Evolutionary conservation across 2,113 vertebrate species (phyloP).

Genomic region (Narcine bancroftii): DNA sequence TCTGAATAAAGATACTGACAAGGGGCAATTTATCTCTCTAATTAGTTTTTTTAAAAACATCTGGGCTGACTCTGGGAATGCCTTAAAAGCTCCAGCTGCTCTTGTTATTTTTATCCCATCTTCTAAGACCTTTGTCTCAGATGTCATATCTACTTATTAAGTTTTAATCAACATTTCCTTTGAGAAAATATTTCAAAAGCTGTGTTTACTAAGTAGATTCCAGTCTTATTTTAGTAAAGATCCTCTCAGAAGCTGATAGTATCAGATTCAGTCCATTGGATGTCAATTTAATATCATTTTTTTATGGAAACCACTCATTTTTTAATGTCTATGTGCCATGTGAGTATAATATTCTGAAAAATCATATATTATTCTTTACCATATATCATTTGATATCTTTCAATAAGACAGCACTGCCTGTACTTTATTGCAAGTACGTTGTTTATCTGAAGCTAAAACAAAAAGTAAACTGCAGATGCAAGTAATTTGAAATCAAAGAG

Average conservation of each 20-base stretch:
- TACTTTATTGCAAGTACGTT: not conserved
- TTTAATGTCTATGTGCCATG: not conserved
- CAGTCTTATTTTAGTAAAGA: not conserved
- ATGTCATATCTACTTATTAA: not conserved
- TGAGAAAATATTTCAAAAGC: conserved; percentile 22
- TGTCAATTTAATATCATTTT: not conserved
- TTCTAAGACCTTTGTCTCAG: not conserved
- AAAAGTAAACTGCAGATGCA: no score
- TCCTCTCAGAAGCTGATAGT: not conserved
- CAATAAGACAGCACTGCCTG: not conserved
- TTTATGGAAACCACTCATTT: not conserved
- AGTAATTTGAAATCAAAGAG: no score
- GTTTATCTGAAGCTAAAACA: not conserved
- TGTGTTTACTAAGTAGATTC: not conserved
- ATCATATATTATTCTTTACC: not conserved
- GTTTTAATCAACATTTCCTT: not conserved
- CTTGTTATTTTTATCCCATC: not conserved
- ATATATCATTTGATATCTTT: not conserved
- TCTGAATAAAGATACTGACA: not conserved
- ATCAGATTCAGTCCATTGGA: not conserved
- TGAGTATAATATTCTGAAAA: not conserved
- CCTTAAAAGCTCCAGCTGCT: not conserved
- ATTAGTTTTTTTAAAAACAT: not conserved
- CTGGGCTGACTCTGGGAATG: not conserved
- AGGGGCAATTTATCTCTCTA: not conserved